Conservation (phyloP, 2,888 invertebrate species). For the Stomorhina lunata region DNA sequence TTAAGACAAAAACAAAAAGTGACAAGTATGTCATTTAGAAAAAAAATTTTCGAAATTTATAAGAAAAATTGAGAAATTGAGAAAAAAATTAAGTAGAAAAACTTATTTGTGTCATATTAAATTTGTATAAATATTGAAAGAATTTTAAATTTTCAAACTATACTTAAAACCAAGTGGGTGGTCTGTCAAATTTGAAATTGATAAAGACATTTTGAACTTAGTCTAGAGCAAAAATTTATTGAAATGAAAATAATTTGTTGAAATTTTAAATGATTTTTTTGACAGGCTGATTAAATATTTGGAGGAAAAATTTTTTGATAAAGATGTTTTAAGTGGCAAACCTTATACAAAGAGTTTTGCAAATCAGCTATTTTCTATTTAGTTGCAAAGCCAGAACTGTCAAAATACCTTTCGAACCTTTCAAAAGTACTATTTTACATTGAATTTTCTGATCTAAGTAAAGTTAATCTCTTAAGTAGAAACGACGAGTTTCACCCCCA, state of each 20-base stretch:
- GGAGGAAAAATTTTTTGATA: not conserved
- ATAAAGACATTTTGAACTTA: not conserved
- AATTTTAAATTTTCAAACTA: conserved; percentile 8
- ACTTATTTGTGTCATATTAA: conserved; percentile 66
- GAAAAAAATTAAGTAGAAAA: conserved; percentile 64
- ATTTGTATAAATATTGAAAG: conserved; percentile 55
- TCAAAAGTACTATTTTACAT: too few species aligned
- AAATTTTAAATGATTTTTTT: not conserved
- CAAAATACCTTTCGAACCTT: too few species aligned
- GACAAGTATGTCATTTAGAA: conserved; percentile 64
- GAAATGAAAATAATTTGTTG: conserved; percentile 24
- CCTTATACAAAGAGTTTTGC: not conserved
- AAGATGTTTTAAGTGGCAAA: too few species aligned
- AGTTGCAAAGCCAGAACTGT: too few species aligned
- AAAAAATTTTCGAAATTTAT: not conserved
- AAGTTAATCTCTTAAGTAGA: too few species aligned
- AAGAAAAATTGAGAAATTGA: conserved; percentile 37
- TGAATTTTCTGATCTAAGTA: too few species aligned
- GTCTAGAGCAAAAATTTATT: not conserved
- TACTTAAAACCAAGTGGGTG: conserved; percentile 58
- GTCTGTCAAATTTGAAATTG: conserved; percentile 11
- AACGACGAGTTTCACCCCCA: too few species aligned
- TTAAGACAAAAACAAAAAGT: conserved; percentile 48
- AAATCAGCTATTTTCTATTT: not conserved
- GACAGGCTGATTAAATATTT: not conserved